Evolutionary conservation across 2,797 vertebrate species (phyloP).

Genomic region (Bucorvus abyssinicus): DNA sequence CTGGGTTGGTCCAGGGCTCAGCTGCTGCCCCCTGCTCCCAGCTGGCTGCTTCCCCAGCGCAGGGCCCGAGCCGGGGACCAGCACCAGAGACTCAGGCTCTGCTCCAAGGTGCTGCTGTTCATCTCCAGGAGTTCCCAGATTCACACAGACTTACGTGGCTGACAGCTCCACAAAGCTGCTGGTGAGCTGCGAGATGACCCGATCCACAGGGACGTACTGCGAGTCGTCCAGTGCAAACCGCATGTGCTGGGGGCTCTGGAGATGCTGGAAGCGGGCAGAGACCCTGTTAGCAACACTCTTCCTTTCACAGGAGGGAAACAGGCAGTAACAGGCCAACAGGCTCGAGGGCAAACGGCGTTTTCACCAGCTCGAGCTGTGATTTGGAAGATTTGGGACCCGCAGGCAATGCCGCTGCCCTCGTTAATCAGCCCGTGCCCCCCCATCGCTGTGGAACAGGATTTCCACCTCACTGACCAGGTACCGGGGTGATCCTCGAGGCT

Average conservation of each 20-base stretch:
- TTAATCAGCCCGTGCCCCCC: not conserved
- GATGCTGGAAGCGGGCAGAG: slow-evolving; percentile 75
- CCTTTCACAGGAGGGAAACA: not conserved
- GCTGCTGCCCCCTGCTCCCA: not conserved
- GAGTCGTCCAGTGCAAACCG: slow-evolving; percentile 75
- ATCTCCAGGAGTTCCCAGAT: not conserved
- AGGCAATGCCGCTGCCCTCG: not conserved
- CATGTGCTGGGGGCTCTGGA: slow-evolving; percentile 80
- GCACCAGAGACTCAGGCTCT: not conserved
- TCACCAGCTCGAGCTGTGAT: not conserved
- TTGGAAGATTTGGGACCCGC: not conserved
- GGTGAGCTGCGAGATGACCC: slow-evolving; percentile 76
- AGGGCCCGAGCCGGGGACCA: no score
- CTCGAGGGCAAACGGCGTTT: not conserved
- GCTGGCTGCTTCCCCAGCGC: not conserved
- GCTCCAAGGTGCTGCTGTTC: not conserved
- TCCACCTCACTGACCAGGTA: not conserved
- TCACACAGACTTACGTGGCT: not conserved
- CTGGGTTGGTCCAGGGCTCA: not conserved
- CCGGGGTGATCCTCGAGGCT: not conserved
- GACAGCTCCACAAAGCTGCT: slow-evolving; percentile 47
- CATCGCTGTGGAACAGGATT: not conserved
- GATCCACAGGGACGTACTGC: slow-evolving; percentile 78
- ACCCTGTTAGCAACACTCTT: not conserved
- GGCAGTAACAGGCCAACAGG: not conserved